Evolutionary conservation across 2,797 vertebrate species (phyloP).

Genomic region (Etheostoma perlongum): DNA sequence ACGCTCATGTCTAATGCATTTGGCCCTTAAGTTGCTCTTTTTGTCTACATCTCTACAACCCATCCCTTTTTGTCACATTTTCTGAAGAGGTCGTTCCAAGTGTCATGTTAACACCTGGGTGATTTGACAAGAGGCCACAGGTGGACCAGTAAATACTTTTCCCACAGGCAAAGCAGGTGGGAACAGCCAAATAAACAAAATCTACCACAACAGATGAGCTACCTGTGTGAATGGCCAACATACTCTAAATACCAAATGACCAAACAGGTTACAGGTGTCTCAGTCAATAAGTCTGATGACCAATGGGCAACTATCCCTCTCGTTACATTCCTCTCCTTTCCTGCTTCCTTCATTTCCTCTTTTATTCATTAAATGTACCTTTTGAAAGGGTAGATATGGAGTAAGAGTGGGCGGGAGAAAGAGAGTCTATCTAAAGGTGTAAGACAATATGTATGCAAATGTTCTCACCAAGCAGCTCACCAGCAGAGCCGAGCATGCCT

Average conservation of each 20-base stretch:
- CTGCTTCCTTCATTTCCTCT: constrained; percentile 48
- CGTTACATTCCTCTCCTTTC: constrained; percentile 26
- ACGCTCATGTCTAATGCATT: background rate
- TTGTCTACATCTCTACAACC: background rate
- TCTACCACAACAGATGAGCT: constrained; percentile 5
- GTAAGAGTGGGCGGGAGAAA: constrained; percentile 42
- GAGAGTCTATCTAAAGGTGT: constrained; percentile 73
- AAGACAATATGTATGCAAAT: constrained; percentile 89
- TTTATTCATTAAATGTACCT: constrained; percentile 61
- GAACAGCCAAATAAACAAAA: constrained; percentile 14
- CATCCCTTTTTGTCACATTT: background rate
- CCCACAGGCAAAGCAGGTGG: constrained; percentile 20
- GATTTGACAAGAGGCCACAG: constrained; percentile 13
- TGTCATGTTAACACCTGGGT: constrained; percentile 33
- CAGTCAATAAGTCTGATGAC: constrained; percentile 1
- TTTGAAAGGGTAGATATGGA: constrained; percentile 50
- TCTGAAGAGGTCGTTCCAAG: background rate
- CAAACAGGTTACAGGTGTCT: constrained; percentile 35
- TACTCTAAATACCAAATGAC: constrained; percentile 26
- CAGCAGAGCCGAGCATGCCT: constrained; percentile 41
- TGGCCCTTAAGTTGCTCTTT: background rate
- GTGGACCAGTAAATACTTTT: constrained; percentile 1
- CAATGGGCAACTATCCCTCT: constrained; percentile 13
- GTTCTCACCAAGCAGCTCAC: constrained; percentile 53
- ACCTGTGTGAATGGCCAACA: constrained; percentile 20